phyloP scores from a whole-genome alignment of 1,140 invertebrate genomes.

The Holotrichia oblita region DNA sequence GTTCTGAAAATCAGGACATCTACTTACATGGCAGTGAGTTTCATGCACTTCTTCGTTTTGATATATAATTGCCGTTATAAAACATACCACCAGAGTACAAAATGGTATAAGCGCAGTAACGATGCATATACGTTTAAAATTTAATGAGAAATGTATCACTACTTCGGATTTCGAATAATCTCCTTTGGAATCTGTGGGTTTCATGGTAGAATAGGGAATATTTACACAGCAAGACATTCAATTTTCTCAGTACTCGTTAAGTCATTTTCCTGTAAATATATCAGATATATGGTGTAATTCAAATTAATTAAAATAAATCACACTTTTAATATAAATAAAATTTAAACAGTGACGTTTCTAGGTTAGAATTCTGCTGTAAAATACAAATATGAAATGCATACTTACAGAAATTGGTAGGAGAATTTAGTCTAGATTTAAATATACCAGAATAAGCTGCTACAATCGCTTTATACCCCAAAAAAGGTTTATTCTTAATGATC shows the following conservation, averaged over 20 bases:
- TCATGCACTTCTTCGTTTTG: constrained; percentile 92
- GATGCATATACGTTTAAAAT: constrained; percentile 76
- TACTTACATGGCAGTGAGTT: constrained; percentile 87
- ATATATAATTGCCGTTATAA: constrained; percentile 86
- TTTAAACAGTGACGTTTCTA: not conserved
- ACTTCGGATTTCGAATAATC: constrained; percentile 45
- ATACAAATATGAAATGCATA: not conserved
- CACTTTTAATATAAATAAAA: not conserved
- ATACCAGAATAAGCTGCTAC: not conserved
- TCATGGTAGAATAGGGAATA: constrained; percentile 9
- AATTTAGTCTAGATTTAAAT: not conserved
- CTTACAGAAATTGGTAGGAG: not conserved
- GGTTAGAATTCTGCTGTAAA: not conserved
- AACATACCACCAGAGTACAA: constrained; percentile 83
- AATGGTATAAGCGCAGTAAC: constrained; percentile 83
- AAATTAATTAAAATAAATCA: not conserved
- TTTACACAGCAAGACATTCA: not conserved
- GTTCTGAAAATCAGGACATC: constrained; percentile 30
- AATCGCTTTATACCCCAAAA: not conserved
- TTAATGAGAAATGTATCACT: constrained; percentile 56
- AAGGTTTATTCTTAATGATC: not conserved
- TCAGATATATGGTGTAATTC: not conserved
- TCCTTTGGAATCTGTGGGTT: constrained; percentile 37
- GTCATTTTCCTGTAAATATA: not conserved
- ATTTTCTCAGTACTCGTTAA: not conserved